A percentile compares a stretch with the other conserved stretches of the same genome.
Evolutionary conservation across 2,888 invertebrate species (phyloP).

Genomic region (Ophion obscuratus): DNA sequence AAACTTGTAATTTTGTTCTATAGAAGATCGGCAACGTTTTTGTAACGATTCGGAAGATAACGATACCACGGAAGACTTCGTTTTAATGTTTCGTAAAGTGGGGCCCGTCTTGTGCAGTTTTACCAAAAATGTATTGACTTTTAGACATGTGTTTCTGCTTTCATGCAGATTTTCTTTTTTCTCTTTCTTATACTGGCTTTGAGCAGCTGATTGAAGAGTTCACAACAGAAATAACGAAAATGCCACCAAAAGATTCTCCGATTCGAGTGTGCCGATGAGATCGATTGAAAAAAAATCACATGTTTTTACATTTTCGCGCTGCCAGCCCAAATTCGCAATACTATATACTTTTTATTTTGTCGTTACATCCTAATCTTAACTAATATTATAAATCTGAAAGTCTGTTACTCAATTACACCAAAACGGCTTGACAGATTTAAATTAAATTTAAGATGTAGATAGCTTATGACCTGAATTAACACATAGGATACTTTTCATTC

Average conservation of each 20-base stretch:
- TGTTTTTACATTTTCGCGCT: neutral
- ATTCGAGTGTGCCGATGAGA: neutral
- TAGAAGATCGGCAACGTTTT: neutral
- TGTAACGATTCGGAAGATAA: no score
- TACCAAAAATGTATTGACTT: neutral
- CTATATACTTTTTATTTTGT: neutral
- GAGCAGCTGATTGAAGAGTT: neutral
- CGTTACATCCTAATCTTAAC: no score
- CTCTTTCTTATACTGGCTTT: no score
- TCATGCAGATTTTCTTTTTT: neutral
- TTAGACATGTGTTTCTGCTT: neutral
- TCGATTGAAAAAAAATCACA: neutral
- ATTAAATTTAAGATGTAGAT: no score
- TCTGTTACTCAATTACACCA: no score
- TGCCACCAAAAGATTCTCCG: neutral
- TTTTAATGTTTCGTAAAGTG: no score
- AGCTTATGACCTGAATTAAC: no score
- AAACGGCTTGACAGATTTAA: no score
- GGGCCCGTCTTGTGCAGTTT: neutral
- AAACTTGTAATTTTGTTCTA: neutral
- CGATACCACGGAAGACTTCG: no score
- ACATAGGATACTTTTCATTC: no score
- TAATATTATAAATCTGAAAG: no score
- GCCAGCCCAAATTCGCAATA: neutral
- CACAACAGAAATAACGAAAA: neutral